A percentile compares a stretch with the other conserved stretches of the same genome.
Evolutionary conservation across 2,113 vertebrate species (phyloP).

Genomic region (Rhodinocichla rosea): DNA sequence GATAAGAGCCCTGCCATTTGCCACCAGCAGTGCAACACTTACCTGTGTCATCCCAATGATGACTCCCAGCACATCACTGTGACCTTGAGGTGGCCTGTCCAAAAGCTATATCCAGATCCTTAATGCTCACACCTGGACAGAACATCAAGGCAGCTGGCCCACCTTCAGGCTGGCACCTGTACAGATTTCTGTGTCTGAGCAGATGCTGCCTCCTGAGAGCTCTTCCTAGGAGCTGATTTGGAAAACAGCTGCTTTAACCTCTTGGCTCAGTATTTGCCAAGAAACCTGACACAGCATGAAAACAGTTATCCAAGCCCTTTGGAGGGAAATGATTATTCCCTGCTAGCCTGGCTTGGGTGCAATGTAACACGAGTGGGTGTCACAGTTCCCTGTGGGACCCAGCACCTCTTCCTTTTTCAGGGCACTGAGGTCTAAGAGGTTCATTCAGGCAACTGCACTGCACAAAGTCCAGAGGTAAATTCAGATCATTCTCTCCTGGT

Average conservation of each 20-base stretch:
- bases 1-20: neutral
- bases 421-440: neutral
- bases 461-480: neutral
- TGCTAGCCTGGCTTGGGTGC: neutral
- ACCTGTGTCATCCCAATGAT: neutral
- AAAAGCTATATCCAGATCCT: neutral
- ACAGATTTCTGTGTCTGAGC: neutral
- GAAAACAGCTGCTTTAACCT: neutral
- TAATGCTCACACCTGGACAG: neutral
- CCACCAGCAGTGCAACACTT: neutral
- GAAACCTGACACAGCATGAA: neutral
- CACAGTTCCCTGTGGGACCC: neutral
- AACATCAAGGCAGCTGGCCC: neutral
- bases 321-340: neutral
- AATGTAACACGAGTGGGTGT: rapidly evolving
- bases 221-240: neutral
- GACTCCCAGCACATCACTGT: neutral
- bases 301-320: neutral
- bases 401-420: neutral
- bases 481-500: neutral
- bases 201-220: neutral
- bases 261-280: neutral
- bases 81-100: neutral
- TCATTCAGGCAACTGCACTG: neutral
- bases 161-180: neutral